Evolutionary conservation across 2,888 invertebrate genomes (phyloP).

Genomic region (Drosophila borborema): DNA sequence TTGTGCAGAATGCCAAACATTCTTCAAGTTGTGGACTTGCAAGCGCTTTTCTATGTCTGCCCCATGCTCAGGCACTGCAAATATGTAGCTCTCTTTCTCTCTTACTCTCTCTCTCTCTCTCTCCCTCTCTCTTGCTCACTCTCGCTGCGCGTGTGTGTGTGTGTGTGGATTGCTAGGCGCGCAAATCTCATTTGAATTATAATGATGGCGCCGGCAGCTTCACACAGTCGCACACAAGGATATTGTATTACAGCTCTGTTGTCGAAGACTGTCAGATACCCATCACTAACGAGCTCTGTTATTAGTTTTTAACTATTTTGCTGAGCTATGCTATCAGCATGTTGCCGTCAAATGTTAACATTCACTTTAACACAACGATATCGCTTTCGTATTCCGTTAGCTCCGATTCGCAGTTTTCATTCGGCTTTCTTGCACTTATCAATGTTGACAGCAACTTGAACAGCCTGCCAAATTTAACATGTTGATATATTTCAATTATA

Average conservation of each 20-base stretch:
- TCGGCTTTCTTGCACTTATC: background rate
- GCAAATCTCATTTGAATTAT: slow-evolving; percentile 78
- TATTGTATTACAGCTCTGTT: slow-evolving; percentile 1
- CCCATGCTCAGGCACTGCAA: slow-evolving; percentile 3
- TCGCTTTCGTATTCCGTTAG: background rate
- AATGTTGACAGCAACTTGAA: background rate
- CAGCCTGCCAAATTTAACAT: background rate
- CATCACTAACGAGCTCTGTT: background rate
- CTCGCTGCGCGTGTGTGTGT: slow-evolving; percentile 8
- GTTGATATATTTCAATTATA: background rate
- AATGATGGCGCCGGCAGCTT: slow-evolving; percentile 74
- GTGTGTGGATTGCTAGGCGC: slow-evolving; percentile 64
- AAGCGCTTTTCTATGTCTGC: slow-evolving; percentile 25
- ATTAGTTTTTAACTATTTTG: background rate
- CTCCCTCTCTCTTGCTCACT: background rate
- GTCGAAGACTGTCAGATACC: slow-evolving; percentile 10
- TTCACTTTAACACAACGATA: background rate
- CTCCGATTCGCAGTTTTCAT: background rate
- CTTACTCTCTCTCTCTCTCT: background rate
- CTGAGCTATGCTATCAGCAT: background rate
- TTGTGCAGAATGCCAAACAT: slow-evolving; percentile 78
- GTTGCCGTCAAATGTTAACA: background rate
- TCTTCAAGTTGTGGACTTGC: slow-evolving; percentile 68
- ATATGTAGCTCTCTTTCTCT: background rate
- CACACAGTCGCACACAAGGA: slow-evolving; percentile 18